A percentile compares a stretch with the other conserved stretches of the same genome.
These are phyloP conservation scores for Dolichopus griseipennis DNA, from an alignment of 2,888 invertebrate species.

Conservation along the genomic window DNA sequence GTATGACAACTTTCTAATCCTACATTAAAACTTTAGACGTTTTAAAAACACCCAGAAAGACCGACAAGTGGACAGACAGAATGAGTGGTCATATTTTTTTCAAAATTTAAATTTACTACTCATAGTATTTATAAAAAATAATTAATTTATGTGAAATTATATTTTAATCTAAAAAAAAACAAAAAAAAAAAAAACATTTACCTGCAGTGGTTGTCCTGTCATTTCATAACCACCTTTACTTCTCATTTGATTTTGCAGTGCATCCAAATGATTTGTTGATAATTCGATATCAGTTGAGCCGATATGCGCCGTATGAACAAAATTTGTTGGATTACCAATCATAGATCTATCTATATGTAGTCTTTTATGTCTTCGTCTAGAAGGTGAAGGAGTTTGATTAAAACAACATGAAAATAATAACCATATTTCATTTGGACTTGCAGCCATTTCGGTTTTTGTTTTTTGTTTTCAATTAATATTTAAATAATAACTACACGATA, in stretches of 20 bases:
- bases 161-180: background rate
- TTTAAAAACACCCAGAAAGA: too few species aligned
- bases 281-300: slow-evolving; percentile 84
- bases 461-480: background rate
- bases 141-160: too few species aligned
- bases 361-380: slow-evolving; percentile 59
- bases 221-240: slow-evolving; percentile 91
- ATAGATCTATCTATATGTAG: slow-evolving; percentile 82
- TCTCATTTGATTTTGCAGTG: slow-evolving; percentile 89
- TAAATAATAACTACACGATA: too few species aligned
- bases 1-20: too few species aligned
- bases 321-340: slow-evolving; percentile 94
- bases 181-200: slow-evolving; percentile 22
- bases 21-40: too few species aligned
- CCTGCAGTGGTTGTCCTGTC: slow-evolving; percentile 43
- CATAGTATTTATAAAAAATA: too few species aligned
- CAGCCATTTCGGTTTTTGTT: slow-evolving; percentile 46
- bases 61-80: too few species aligned
- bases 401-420: slow-evolving; percentile 88
- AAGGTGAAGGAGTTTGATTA: slow-evolving; percentile 67
- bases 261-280: slow-evolving; percentile 71
- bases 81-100: too few species aligned
- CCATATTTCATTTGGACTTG: slow-evolving; percentile 72
- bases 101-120: too few species aligned
- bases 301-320: slow-evolving; percentile 83